Evolutionary conservation across 2,113 vertebrate genomes (phyloP), one percentile per base, ranked within the genome.

Genomic region (Caretta caretta): DNA sequence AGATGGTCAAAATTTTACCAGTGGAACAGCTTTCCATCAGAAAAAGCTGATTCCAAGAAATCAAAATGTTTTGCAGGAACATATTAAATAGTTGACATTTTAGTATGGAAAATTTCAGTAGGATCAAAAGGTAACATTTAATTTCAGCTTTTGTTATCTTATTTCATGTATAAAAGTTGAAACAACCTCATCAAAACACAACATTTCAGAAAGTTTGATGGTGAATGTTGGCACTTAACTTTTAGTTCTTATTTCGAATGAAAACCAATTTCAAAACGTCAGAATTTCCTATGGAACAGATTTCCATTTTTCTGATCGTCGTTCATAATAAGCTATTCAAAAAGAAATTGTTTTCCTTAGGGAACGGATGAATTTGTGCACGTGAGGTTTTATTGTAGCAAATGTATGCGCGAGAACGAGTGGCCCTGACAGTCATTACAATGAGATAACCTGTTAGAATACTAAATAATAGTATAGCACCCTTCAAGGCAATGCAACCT

Each of bases 21-120:
- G 53, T 54, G 92, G n/a, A 92, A 86, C 13, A 22, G 80, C 96
- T 96, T 96, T 91, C 57, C 72, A 0, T 86, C 62, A 93, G 75
- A 84, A 90, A 86, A 85, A 48, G 87, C 80, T 69, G 78, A 83
- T 88, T 72, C 88, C 81, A 84, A 53, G 92, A 95, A 91, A 88
- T 25, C 38, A 87, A 84, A 94, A 31, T 2, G 0, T 72, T 83
- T 94, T 81, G 51, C 22, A 35, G 27, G 94, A 95, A 89, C 38
- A 16, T 27, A 9, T 57, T 49, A 65, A n/a, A 22, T 84, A 96
- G 94, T 93, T 65, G 90, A 49, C 62, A 57, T 42, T 83, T 78
- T 46, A 19, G 38, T 75, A 0, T 50, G 48, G 50, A 72, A 93
- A 93, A 87, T 80, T 29, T 42, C 79, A 38, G 89, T 89, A 90